These are phyloP conservation scores for Sphaerophoria rueppellii DNA, from an alignment of 2,888 invertebrate species.

Conservation along the genomic window DNA sequence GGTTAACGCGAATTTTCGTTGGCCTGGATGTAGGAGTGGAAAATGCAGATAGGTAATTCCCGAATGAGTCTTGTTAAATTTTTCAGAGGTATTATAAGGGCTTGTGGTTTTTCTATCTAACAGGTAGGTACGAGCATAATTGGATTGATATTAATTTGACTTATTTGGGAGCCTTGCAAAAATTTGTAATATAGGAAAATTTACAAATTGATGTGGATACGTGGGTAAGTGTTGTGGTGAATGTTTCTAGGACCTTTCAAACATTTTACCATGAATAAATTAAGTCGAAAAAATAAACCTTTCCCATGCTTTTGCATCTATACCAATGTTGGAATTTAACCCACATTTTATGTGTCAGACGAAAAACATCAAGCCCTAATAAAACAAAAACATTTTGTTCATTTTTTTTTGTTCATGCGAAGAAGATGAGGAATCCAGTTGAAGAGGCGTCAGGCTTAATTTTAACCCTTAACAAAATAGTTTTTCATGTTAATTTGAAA, in stretches of 20 bases:
- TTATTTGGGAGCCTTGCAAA: constrained; percentile 9
- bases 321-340: neutral
- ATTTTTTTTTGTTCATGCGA: constrained; percentile 2
- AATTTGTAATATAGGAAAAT: too few species aligned
- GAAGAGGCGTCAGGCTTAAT: neutral
- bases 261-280: constrained; percentile 22
- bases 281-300: constrained; percentile 15
- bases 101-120: neutral
- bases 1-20: neutral
- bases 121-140: too few species aligned
- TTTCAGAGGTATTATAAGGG: neutral
- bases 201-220: neutral
- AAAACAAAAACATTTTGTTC: neutral
- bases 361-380: constrained; percentile 11
- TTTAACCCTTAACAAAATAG: constrained; percentile 16
- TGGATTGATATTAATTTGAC: constrained; percentile 2
- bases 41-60: constrained; percentile 4
- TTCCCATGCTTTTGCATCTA: neutral
- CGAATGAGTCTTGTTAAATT: constrained; percentile 17
- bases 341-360: constrained; percentile 16
- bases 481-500: constrained; percentile 7
- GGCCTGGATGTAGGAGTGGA: too few species aligned
- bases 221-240: neutral
- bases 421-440: neutral
- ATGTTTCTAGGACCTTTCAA: neutral